Percentiles rank a stretch among this genome's conserved stretches.
These are phyloP conservation scores for Aphidoletes aphidimyza DNA, from an alignment of 2,888 invertebrate genomes.

Conservation along the genomic window DNA sequence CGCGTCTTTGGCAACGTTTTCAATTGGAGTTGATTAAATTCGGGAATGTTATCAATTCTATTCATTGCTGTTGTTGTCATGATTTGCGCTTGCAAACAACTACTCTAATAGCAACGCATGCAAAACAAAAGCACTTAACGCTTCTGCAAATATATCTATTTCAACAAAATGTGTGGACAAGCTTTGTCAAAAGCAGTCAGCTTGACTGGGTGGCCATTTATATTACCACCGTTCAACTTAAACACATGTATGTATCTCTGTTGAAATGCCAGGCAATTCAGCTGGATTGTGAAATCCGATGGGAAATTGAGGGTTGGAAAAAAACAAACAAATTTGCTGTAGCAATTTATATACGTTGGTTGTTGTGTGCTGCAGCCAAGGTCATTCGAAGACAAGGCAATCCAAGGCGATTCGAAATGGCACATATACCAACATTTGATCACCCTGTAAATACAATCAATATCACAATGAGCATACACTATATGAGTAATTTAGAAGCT, in stretches of 20 bases:
- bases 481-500: not conserved
- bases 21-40: conserved; percentile 24
- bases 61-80: not conserved
- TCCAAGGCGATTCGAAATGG: not conserved
- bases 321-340: conserved; percentile 3
- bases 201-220: not conserved
- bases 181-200: too few species aligned
- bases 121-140: not conserved
- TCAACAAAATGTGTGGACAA: not conserved
- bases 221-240: not conserved
- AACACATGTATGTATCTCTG: too few species aligned
- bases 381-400: conserved; percentile 39
- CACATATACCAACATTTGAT: not conserved
- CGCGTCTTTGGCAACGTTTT: conserved; percentile 1
- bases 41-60: not conserved
- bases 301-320: too few species aligned
- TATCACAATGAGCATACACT: too few species aligned
- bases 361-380: not conserved
- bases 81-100: not conserved
- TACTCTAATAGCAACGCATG: not conserved
- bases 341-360: not conserved
- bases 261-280: not conserved
- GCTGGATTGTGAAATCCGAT: too few species aligned
- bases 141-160: not conserved
- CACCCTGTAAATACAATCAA: conserved; percentile 22